These are phyloP conservation scores for Dinomys branickii DNA, from an alignment of 2,113 vertebrate genomes.

Conservation along the genomic window DNA sequence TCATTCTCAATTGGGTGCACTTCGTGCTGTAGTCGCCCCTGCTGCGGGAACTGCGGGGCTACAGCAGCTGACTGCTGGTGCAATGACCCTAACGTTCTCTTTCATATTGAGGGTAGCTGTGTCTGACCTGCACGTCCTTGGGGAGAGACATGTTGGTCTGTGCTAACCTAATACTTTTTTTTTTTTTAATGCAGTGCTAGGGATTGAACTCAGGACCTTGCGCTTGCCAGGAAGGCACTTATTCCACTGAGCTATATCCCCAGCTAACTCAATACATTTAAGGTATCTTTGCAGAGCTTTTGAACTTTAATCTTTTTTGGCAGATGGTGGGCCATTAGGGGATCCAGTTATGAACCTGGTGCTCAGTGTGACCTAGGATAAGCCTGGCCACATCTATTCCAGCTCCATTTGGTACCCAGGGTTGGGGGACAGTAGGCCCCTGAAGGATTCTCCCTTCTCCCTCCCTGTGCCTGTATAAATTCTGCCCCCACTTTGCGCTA, in stretches of 20 bases:
- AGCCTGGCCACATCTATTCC: neutral
- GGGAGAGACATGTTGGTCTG: neutral
- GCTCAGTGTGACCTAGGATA: neutral
- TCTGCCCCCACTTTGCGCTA: slow-evolving; percentile 27
- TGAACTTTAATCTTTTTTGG: neutral
- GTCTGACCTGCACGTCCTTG: neutral
- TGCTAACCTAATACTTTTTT: no score
- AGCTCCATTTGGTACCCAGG: neutral
- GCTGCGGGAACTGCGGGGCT: neutral
- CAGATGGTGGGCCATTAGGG: neutral
- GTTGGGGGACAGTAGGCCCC: neutral
- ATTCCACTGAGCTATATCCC: no score
- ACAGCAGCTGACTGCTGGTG: neutral
- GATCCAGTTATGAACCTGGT: neutral
- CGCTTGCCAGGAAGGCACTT: no score
- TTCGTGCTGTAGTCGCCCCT: neutral
- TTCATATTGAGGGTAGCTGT: neutral
- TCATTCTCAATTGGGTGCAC: neutral
- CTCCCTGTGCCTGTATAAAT: neutral
- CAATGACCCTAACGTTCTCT: neutral
- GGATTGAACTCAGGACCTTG: no score
- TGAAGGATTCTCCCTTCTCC: neutral
- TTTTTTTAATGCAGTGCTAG: no score
- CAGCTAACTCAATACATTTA: no score
- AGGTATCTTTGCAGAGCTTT: neutral